phyloP scores from a whole-genome alignment of 2,888 invertebrate species.

The Tuta absoluta region DNA sequence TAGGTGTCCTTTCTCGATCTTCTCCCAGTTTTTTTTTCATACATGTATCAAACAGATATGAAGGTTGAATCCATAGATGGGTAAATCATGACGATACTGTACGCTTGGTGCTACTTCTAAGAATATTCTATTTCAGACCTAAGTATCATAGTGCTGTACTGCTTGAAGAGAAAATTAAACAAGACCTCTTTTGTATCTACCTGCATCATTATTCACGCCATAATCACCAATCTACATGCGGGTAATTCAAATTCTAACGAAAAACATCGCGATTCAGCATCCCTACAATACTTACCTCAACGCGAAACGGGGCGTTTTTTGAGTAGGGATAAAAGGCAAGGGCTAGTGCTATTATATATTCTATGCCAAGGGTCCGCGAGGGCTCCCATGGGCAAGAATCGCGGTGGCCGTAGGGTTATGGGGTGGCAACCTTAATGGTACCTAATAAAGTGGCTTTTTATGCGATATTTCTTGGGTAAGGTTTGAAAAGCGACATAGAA shows the following conservation, averaged over 20 bases:
- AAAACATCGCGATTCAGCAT: not conserved
- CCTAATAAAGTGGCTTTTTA: not conserved
- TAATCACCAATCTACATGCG: not conserved
- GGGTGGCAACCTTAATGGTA: not conserved
- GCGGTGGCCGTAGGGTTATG: slow-evolving; percentile 28
- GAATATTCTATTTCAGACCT: no score
- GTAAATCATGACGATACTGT: no score
- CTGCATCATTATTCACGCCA: not conserved
- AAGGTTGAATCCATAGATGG: no score
- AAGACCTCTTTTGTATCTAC: not conserved
- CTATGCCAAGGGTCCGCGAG: slow-evolving; percentile 54
- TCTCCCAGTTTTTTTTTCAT: no score
- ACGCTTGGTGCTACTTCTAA: no score
- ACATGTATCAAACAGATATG: no score
- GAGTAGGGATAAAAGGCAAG: slow-evolving; percentile 72
- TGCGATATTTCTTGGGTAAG: not conserved
- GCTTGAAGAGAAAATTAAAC: no score
- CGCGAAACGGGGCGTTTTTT: slow-evolving; percentile 67
- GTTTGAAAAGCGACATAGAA: not conserved
- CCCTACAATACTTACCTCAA: not conserved
- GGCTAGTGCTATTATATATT: no score
- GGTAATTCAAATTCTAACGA: not conserved
- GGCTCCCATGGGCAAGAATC: slow-evolving; percentile 48
- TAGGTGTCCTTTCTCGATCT: no score
- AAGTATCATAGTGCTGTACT: no score